These are phyloP conservation scores for Dynastes hyllus DNA, from an alignment of 2,888 invertebrate species.

Conservation along the genomic window DNA sequence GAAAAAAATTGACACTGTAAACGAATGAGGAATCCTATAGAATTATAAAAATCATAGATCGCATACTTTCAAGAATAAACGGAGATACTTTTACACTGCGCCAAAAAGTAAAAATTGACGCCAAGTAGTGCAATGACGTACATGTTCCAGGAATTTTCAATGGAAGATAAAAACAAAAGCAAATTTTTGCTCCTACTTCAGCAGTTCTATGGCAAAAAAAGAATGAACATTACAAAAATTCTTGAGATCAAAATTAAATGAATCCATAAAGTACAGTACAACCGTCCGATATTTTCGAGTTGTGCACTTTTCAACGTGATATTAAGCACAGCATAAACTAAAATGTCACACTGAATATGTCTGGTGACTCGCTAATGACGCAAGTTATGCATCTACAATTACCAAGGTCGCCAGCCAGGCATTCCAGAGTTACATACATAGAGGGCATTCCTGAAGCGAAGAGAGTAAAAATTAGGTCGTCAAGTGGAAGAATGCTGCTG, in stretches of 20 bases:
- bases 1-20: no score
- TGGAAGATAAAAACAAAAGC: no score
- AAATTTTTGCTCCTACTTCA: no score
- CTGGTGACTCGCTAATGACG: slow-evolving; percentile 25
- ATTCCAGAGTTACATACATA: slow-evolving; percentile 32
- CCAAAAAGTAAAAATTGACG: no score
- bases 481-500: slow-evolving; percentile 41
- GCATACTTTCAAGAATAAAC: no score
- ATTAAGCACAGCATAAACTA: slow-evolving; percentile 28
- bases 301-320: background rate
- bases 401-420: slow-evolving; percentile 36
- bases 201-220: no score
- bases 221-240: no score
- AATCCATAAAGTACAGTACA: background rate
- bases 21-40: no score
- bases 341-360: slow-evolving; percentile 27
- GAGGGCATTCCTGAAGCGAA: slow-evolving; percentile 35
- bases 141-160: no score
- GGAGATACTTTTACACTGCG: no score
- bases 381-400: slow-evolving; percentile 40
- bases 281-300: slow-evolving; percentile 9
- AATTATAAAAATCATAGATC: no score
- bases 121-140: no score
- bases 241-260: background rate
- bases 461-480: slow-evolving; percentile 47